Conservation (phyloP, 2,797 vertebrate genomes). For the Hafferia zeledoni region DNA sequence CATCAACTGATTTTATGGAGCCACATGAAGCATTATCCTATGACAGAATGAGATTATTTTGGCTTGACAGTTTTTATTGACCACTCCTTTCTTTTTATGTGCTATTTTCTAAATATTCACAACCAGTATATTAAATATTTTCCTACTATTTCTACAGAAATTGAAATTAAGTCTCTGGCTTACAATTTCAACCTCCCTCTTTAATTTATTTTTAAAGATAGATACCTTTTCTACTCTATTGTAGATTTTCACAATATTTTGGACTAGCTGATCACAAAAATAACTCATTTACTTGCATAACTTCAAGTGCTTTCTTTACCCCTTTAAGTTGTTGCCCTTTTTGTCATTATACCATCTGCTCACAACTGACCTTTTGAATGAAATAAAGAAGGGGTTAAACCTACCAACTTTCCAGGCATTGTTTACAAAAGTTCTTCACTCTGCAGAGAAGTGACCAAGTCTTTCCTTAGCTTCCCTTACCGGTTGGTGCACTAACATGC, state of each 20-base stretch:
- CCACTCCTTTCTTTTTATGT: neutral
- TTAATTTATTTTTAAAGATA: neutral
- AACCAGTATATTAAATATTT: neutral
- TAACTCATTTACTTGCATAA: neutral
- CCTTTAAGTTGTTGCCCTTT: neutral
- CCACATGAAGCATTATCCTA: neutral
- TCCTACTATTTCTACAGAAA: neutral
- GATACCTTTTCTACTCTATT: neutral
- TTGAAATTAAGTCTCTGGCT: neutral
- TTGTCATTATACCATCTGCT: neutral
- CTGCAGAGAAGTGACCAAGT: neutral
- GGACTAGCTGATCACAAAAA: neutral
- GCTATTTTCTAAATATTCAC: neutral
- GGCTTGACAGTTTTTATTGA: neutral
- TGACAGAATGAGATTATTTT: neutral
- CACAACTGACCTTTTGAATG: neutral
- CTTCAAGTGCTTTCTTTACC: neutral
- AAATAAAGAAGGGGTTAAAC: neutral
- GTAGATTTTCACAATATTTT: neutral
- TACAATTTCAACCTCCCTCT: neutral
- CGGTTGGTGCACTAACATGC: neutral
- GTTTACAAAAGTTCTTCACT: neutral
- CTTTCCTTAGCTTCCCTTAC: neutral
- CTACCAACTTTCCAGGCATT: neutral
- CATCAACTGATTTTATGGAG: neutral